These are phyloP conservation scores for Pheosia gnoma DNA, from an alignment of 2,888 invertebrate genomes.

Conservation along the genomic window DNA sequence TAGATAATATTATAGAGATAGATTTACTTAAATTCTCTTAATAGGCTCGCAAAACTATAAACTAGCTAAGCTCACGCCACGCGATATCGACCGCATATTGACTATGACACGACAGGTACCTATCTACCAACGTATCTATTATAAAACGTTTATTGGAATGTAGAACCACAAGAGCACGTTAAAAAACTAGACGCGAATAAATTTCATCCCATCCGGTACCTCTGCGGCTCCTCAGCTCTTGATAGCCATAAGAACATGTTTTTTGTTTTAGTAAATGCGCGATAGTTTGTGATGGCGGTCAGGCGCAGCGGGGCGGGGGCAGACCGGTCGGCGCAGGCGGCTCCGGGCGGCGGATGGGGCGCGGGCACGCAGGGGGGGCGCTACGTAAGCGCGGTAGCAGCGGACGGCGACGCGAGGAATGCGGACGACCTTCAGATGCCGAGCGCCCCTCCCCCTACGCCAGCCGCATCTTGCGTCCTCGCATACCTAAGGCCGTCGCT, in stretches of 20 bases:
- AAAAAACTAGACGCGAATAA: constrained; percentile 80
- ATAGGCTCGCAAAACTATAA: no score
- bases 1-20: no score
- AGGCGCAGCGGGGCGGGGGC: constrained; percentile 61
- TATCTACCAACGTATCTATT: constrained; percentile 40
- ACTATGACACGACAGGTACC: constrained; percentile 21
- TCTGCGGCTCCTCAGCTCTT: constrained; percentile 75
- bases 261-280: constrained; percentile 81
- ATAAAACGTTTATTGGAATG: constrained; percentile 71
- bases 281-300: constrained; percentile 79
- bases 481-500: constrained; percentile 79
- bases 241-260: constrained; percentile 80
- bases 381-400: constrained; percentile 84
- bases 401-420: constrained; percentile 83
- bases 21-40: no score
- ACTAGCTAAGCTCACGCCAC: constrained; percentile 11
- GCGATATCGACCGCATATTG: constrained; percentile 9
- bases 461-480: constrained; percentile 83
- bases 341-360: constrained; percentile 44
- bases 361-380: constrained; percentile 61
- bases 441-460: constrained; percentile 80
- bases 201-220: constrained; percentile 82
- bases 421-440: constrained; percentile 84
- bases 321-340: constrained; percentile 68
- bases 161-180: constrained; percentile 67